Evolutionary conservation across 2,888 invertebrate species (phyloP).

Genomic region (Dynastes grantii): DNA sequence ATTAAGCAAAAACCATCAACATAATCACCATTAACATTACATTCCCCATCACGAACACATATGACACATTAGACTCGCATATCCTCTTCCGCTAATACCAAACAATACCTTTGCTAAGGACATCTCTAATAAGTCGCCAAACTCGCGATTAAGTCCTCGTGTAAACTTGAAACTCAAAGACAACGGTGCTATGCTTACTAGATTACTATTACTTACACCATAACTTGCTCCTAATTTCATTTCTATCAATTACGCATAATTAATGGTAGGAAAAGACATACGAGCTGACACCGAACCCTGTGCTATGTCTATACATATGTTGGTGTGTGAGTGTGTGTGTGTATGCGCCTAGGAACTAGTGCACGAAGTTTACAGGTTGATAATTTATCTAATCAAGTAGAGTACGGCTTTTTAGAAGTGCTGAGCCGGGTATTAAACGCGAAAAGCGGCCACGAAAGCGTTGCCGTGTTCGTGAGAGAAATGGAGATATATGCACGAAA

Average conservation of each 20-base stretch:
- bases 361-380: slow-evolving; percentile 49
- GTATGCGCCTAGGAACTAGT: slow-evolving; percentile 39
- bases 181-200: neutral
- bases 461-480: too few relatives aligned
- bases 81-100: too few relatives aligned
- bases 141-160: neutral
- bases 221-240: slow-evolving; percentile 39
- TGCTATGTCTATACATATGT: neutral
- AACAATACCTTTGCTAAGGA: too few relatives aligned
- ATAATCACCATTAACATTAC: too few relatives aligned
- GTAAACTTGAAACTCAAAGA: neutral
- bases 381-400: slow-evolving; percentile 49
- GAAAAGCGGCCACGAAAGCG: neutral
- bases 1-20: too few relatives aligned
- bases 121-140: too few relatives aligned
- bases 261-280: slow-evolving; percentile 55
- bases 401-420: slow-evolving; percentile 20
- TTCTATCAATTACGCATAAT: slow-evolving; percentile 54
- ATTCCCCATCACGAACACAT: too few relatives aligned
- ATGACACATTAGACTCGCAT: too few relatives aligned
- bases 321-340: neutral
- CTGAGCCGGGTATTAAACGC: slow-evolving; percentile 1
- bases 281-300: slow-evolving; percentile 27
- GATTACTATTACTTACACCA: neutral
- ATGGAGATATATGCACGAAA: too few relatives aligned